phyloP scores from a whole-genome alignment of 1,140 invertebrate genomes.

The Drosophila bifasciata region DNA sequence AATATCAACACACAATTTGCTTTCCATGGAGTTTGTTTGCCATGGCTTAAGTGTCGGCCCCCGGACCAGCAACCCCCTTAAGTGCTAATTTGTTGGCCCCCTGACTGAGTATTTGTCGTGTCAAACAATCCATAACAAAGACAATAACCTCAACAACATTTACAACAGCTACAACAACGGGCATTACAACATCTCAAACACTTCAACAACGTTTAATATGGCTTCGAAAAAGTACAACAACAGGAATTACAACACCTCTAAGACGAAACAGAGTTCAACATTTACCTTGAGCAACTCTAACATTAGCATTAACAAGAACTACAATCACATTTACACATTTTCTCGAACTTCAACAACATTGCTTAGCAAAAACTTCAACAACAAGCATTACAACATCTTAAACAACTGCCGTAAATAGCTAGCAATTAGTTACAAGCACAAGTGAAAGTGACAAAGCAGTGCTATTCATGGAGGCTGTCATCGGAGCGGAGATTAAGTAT shows the following conservation, averaged over 20 bases:
- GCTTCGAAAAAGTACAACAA: conserved; percentile 1
- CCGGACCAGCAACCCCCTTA: background rate
- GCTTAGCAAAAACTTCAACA: conserved; percentile 7
- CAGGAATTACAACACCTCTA: background rate
- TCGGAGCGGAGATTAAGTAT: conserved; percentile 28
- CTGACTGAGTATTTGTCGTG: conserved; percentile 29
- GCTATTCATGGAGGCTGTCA: background rate
- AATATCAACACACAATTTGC: conserved; percentile 32
- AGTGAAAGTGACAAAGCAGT: conserved; percentile 62
- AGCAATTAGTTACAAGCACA: conserved; percentile 68
- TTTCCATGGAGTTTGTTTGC: background rate
- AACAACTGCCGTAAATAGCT: conserved; percentile 55
- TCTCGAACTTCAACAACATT: background rate
- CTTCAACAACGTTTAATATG: background rate
- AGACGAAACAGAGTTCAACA: too few relatives aligned
- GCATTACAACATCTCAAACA: conserved; percentile 2
- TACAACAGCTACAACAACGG: conserved; percentile 18
- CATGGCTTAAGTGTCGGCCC: background rate
- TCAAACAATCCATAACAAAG: conserved; percentile 45
- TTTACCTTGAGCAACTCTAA: too few relatives aligned
- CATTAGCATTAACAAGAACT: too few relatives aligned
- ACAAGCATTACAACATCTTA: conserved; percentile 17
- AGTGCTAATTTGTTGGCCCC: conserved; percentile 31
- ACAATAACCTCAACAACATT: conserved; percentile 41
- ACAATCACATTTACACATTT: background rate